A percentile compares a stretch with the other conserved stretches of the same genome.
Conservation (phyloP, 2,888 invertebrate genomes). For the Platerodrilus igneus region DNA sequence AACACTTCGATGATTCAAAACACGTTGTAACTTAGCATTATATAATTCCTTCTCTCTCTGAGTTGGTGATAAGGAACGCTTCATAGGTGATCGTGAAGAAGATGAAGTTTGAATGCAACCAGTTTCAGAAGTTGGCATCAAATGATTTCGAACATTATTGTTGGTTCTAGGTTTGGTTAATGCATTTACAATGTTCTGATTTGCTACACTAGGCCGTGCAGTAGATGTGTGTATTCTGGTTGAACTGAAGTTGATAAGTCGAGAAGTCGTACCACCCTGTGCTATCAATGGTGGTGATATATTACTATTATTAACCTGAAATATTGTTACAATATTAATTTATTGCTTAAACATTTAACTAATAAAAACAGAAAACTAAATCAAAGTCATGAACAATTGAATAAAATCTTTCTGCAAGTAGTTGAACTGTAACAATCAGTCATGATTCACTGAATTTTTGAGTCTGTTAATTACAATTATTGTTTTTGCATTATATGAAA, state of each 20-base stretch:
- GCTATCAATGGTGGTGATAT: no score
- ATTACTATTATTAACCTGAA: no score
- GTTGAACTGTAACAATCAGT: no score
- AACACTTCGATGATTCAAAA: conserved; percentile 67
- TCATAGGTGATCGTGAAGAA: conserved; percentile 42
- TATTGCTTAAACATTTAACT: no score
- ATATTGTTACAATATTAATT: no score
- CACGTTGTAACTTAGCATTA: conserved; percentile 58
- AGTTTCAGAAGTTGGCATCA: conserved; percentile 31
- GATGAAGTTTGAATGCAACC: conserved; percentile 3
- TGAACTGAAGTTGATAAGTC: conserved; percentile 52
- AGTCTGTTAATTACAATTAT: no score
- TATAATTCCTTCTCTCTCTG: conserved; percentile 51
- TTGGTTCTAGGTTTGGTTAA: conserved; percentile 39
- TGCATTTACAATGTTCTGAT: conserved; percentile 47
- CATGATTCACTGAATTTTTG: no score
- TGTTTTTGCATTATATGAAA: no score
- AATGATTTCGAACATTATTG: conserved; percentile 41
- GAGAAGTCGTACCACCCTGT: conserved; percentile 50
- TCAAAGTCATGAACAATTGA: no score
- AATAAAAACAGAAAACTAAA: no score
- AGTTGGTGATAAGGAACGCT: conserved; percentile 48
- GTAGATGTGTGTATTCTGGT: conserved; percentile 40
- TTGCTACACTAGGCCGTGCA: conserved; percentile 46
- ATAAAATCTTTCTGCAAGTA: no score